These are phyloP conservation scores for Falco cherrug DNA, from an alignment of 2,797 vertebrate species.

Conservation along the genomic window DNA sequence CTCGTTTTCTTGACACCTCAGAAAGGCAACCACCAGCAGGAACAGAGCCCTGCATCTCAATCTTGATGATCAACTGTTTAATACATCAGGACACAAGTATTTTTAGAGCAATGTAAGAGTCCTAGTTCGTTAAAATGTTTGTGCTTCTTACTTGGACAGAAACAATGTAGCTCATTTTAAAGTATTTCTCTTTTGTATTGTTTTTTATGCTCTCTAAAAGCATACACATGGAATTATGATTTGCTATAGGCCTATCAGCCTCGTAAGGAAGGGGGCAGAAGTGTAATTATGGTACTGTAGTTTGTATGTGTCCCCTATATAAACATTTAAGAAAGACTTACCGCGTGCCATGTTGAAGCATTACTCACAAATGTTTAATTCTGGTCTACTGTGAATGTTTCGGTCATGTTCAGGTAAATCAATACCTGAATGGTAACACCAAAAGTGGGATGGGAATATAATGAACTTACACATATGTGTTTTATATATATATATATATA, in stretches of 20 bases:
- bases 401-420: not conserved
- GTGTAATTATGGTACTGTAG: not conserved
- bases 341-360: not conserved
- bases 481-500: no score
- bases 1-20: not conserved
- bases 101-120: not conserved
- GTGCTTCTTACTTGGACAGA: not conserved
- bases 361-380: not conserved
- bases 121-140: not conserved
- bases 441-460: not conserved
- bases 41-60: no score
- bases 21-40: not conserved
- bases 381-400: not conserved
- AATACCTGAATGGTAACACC: not conserved
- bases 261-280: not conserved
- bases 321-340: not conserved
- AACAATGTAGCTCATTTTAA: not conserved
- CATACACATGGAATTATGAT: not conserved
- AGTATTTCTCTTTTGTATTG: not conserved
- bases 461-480: not conserved
- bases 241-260: not conserved
- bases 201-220: not conserved
- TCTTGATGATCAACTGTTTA: not conserved
- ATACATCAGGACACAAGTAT: no score
- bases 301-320: not conserved